These are phyloP conservation scores for Chiloscyllium plagiosum DNA, from an alignment of 2,113 vertebrate species.

Conservation along the genomic window DNA sequence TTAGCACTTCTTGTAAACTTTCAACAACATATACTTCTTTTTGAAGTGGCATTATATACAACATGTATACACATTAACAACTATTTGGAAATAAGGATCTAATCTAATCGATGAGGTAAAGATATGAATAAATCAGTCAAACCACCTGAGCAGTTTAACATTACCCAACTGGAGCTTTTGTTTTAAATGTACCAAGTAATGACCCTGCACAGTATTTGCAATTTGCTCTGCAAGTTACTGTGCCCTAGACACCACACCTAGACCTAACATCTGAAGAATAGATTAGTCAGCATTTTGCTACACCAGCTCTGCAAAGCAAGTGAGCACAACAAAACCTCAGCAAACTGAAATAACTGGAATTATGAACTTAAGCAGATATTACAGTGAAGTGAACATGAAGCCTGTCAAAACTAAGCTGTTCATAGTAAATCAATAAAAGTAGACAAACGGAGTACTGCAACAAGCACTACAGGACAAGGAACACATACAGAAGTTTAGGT, in stretches of 20 bases:
- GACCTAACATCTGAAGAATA: not conserved
- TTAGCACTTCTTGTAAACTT: not conserved
- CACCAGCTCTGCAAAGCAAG: not conserved
- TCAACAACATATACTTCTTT: not conserved
- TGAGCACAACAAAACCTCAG: not conserved
- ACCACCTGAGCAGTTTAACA: not conserved
- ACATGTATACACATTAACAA: not conserved
- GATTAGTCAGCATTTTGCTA: not conserved
- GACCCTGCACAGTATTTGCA: not conserved
- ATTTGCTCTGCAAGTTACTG: not conserved
- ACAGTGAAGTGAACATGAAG: not conserved
- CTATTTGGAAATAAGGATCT: not conserved
- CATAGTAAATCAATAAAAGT: not conserved
- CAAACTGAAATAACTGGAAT: not conserved
- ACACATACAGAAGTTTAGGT: not conserved
- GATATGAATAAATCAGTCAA: not conserved
- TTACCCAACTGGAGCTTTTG: not conserved
- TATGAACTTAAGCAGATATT: not conserved
- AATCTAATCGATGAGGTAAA: not conserved
- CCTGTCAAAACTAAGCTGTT: not conserved
- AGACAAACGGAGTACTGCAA: not conserved
- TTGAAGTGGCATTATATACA: not conserved
- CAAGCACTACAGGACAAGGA: not conserved
- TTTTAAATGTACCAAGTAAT: not conserved
- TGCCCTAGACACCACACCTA: not conserved